phyloP scores from a whole-genome alignment of 2,113 vertebrate species.

The Azemiops feae region DNA sequence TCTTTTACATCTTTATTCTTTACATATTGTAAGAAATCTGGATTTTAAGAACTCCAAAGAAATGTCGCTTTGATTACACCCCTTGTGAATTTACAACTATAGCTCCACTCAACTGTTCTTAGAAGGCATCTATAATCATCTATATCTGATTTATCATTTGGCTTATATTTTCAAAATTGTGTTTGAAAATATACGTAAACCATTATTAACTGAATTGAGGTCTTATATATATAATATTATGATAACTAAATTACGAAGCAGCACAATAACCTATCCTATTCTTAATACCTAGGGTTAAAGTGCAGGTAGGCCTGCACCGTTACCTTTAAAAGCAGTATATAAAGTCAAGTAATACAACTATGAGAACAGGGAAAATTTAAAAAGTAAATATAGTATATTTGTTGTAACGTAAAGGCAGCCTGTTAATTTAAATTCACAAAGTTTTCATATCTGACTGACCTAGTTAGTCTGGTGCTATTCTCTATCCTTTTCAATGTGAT shows the following conservation, averaged over 20 bases:
- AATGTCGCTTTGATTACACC: neutral
- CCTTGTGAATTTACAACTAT: neutral
- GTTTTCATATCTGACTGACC: neutral
- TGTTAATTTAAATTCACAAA: neutral
- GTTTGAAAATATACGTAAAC: neutral
- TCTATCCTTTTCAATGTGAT: neutral
- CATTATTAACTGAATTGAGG: neutral
- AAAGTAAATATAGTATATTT: neutral
- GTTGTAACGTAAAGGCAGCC: neutral
- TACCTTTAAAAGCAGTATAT: neutral
- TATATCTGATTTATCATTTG: neutral
- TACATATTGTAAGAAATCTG: neutral
- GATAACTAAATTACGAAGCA: too few species aligned
- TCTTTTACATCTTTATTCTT: neutral
- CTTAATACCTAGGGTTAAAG: neutral
- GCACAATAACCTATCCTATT: too few species aligned
- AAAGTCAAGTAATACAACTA: neutral
- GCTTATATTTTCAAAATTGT: neutral
- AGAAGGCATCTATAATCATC: neutral
- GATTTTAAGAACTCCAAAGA: neutral
- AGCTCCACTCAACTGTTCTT: neutral
- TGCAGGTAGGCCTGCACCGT: neutral
- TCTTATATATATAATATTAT: too few species aligned
- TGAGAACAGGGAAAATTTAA: neutral
- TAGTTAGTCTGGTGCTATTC: neutral